Percentiles rank a stretch among this genome's conserved stretches.
phyloP scores from a whole-genome alignment of 2,888 invertebrate species.

The Dione juno region DNA sequence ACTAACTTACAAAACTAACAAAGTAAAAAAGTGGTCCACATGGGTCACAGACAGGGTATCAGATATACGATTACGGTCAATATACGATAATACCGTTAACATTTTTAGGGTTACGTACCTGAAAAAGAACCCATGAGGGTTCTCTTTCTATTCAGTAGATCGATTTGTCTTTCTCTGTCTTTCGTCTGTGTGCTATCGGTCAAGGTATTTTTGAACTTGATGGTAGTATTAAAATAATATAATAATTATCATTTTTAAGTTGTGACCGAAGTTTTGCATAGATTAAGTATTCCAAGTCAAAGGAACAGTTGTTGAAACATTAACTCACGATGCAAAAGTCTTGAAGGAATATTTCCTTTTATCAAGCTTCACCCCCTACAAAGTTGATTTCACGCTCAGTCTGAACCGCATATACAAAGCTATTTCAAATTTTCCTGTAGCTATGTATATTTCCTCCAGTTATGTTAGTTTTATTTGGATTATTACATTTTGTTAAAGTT shows the following conservation, averaged over 20 bases:
- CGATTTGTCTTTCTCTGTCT: no score
- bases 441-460: conserved; percentile 11
- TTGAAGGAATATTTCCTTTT: conserved; percentile 29
- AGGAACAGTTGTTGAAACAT: conserved; percentile 20
- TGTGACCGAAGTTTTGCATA: conserved; percentile 13
- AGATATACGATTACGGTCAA: no score
- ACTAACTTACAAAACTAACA: no score
- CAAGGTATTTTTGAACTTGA: no score
- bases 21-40: no score
- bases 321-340: conserved; percentile 21
- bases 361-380: conserved; percentile 14
- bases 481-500: no score
- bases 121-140: no score
- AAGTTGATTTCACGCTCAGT: conserved; percentile 28
- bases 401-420: conserved; percentile 22
- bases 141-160: no score
- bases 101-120: no score
- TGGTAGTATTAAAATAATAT: background rate
- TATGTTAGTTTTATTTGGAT: background rate
- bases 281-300: conserved; percentile 21
- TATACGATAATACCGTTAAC: no score
- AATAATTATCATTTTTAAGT: background rate
- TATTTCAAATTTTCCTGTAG: conserved; percentile 18
- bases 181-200: no score
- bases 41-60: no score